A percentile compares a stretch with the other conserved stretches of the same genome.
Conservation (phyloP, 2,113 vertebrate species). For the Chaetops frenatus region DNA sequence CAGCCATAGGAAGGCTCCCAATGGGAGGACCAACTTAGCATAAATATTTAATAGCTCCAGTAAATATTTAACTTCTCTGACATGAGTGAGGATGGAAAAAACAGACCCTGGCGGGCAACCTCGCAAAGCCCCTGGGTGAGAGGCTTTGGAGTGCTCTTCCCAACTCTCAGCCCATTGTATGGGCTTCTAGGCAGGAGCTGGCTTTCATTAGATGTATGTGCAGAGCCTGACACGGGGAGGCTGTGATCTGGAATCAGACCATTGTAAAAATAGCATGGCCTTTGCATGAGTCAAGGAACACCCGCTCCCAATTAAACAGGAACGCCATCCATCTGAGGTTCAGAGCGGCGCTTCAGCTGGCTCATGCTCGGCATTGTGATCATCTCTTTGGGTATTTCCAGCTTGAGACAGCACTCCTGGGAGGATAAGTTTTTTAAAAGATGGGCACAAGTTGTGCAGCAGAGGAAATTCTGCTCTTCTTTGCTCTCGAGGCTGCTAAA, state of each 20-base stretch:
- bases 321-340: not conserved
- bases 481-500: not conserved
- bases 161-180: not conserved
- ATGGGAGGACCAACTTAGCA: not conserved
- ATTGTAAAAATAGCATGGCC: constrained; percentile 33
- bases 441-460: not conserved
- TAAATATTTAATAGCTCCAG: constrained; percentile 63
- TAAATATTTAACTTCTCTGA: constrained; percentile 69
- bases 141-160: not conserved
- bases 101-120: constrained; percentile 42
- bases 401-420: not conserved
- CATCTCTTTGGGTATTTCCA: not conserved
- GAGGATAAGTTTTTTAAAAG: not conserved
- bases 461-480: not conserved
- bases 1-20: not conserved
- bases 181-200: not conserved
- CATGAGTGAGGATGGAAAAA: constrained; percentile 57
- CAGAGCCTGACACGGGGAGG: not conserved
- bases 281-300: constrained; percentile 29
- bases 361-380: not conserved
- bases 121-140: not conserved
- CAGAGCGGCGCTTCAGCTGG: not conserved
- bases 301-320: constrained; percentile 2
- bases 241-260: constrained; percentile 18
- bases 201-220: constrained; percentile 32